Base-by-base conservation (phyloP, 2,113 vertebrate species). In the Carassius gibelio region DNA sequence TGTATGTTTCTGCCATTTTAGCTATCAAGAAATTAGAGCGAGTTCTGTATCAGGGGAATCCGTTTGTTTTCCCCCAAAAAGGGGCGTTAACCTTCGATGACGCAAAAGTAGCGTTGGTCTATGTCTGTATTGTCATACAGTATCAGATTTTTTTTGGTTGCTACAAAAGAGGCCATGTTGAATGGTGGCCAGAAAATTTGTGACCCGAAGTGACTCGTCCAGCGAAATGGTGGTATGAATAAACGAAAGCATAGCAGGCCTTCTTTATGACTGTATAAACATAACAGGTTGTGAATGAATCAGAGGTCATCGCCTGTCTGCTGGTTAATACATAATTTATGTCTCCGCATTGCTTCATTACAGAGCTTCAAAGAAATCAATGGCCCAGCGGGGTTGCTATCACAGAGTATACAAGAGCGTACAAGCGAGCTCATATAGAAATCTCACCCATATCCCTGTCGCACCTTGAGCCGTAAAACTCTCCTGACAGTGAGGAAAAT, bases 401-500 rank as follows among this genome's bases (percentile, higher is more conserved):
- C 52, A 48, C 50, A 62, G 66, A 52, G 72, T 61, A 74, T 48
- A 42, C 79, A 52, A 34, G 48, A 42, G 42, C 42, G 42, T 8
- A 42, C 42, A 7, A 7, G 42, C 8, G 42, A 1, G 42, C 42
- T 8, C 42, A 7, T 42, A 42, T 42, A 42, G 42, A 81, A 59
- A 78, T 83, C 82, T 74, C 77, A 64, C n/a, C 36, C 30, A 7
- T 55, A 59, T 38, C 36, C 72, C 38, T 5, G 13, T 36, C 76
- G 55, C 14, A 57, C 42, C 34, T 64, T 45, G 64, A 85, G 72
- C 64, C 19, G 76, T 78, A 61, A 48, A 61, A 59, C 64, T 59
- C 80, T 78, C 83, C 52, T 97, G 96, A 98, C 97, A 98, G 45
- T 2, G 95, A 95, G 96, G 95, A 96, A 96, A 97, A 98, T 97